phyloP scores from a whole-genome alignment of 2,797 vertebrate genomes.

The Eutrigla gurnardus region DNA sequence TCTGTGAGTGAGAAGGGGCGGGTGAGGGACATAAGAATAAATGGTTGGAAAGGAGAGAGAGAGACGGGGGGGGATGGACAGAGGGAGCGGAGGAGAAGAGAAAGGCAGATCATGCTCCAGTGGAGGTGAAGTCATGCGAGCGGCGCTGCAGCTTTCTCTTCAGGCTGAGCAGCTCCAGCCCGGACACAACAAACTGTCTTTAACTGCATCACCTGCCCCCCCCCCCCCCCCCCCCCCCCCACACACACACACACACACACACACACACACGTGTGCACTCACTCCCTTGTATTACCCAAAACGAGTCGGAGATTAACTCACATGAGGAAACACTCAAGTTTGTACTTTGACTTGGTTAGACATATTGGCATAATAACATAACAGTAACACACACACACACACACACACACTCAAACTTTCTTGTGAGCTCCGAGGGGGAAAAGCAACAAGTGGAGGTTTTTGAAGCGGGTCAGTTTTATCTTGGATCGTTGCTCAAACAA shows the following conservation, averaged over 20 bases:
- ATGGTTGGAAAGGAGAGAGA: neutral
- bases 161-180: conserved; percentile 56
- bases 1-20: conserved; percentile 34
- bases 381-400: neutral
- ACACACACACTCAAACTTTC: neutral
- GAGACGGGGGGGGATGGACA: neutral
- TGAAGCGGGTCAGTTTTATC: neutral
- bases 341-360: neutral
- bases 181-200: conserved; percentile 55
- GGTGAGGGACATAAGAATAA: conserved; percentile 19
- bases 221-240: conserved; percentile 8
- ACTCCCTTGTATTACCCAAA: neutral
- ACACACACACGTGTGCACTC: neutral
- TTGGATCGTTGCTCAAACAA: neutral
- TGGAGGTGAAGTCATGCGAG: conserved; percentile 71
- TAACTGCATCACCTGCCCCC: conserved; percentile 61
- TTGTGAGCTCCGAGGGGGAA: neutral
- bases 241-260: conserved; percentile 9
- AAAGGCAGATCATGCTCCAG: conserved; percentile 59
- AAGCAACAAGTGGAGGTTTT: conserved; percentile 11
- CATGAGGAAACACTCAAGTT: neutral
- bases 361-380: neutral
- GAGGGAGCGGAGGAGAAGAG: conserved; percentile 33
- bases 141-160: conserved; percentile 59
- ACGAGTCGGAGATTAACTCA: neutral